These are phyloP conservation scores for Pachypeltis micranthus DNA, from an alignment of 1,140 invertebrate species.

Conservation along the genomic window DNA sequence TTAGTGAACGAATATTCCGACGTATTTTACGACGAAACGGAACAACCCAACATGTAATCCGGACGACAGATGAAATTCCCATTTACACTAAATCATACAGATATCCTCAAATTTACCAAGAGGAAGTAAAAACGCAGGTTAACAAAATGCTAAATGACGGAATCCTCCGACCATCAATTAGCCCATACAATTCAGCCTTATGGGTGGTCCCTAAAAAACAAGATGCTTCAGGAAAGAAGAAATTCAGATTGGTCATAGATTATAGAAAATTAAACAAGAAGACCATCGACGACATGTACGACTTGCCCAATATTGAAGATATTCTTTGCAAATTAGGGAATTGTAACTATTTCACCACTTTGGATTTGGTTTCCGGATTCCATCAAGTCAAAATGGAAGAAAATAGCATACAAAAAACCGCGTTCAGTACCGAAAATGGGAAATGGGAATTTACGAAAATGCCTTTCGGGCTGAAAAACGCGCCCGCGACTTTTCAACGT, in stretches of 20 bases:
- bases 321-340: no score
- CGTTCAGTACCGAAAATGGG: slow-evolving; percentile 33
- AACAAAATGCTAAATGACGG: no score
- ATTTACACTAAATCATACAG: slow-evolving; percentile 30
- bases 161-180: slow-evolving; percentile 14
- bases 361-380: slow-evolving; percentile 40
- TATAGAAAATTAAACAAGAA: slow-evolving; percentile 24
- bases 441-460: slow-evolving; percentile 34
- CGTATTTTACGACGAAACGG: background rate
- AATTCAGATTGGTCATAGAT: slow-evolving; percentile 24
- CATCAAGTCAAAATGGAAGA: slow-evolving; percentile 40
- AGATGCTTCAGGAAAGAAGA: slow-evolving; percentile 20
- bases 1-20: background rate
- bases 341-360: slow-evolving; percentile 34
- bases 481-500: slow-evolving; percentile 37
- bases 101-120: slow-evolving; percentile 31
- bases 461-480: slow-evolving; percentile 37
- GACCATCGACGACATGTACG: slow-evolving; percentile 34
- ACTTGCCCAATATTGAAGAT: slow-evolving; percentile 37
- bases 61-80: slow-evolving; percentile 21
- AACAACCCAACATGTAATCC: slow-evolving; percentile 29
- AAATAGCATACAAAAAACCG: slow-evolving; percentile 36
- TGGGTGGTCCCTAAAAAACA: no score
- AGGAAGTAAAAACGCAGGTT: slow-evolving; percentile 32
- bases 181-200: slow-evolving; percentile 21